Evolutionary conservation across 2,888 invertebrate species (phyloP), one percentile per base, ranked within the genome.

Genomic region (Ophraella communa): DNA sequence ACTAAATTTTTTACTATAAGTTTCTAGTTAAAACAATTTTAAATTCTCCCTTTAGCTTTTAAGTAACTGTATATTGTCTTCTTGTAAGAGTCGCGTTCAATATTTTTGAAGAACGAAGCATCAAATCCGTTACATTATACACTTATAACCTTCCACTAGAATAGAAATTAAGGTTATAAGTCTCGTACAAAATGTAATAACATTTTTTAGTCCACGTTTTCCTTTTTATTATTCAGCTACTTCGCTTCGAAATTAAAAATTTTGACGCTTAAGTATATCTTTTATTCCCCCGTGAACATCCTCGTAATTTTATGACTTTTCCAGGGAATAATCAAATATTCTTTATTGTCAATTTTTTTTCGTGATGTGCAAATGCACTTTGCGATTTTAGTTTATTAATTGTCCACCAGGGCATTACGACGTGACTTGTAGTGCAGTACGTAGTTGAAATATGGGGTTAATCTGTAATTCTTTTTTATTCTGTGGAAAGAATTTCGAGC

Each of bases 351-450:
- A n/a, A 33, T 11, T 49, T 49, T 51, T 51, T 24, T 14, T 17
- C 10, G 27, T 24, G 71, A 72, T 74, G 70, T 76, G 73, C 70
- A 73, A 74, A 70, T 76, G 73, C 70, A 73, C 69, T 73, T 74
- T 74, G 71, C 73, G 73, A 72, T 74, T 76, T 73, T 73, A 77
- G 77, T 74, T 76, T 71, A 71, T 71, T 70, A 72, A 72, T 71
- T 73, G 68, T 70, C 71, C 74, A 71, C 66, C 42, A 65, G 62
- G 74, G 72, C 74, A 74, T 72, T 77, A 73, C 73, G 77, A 77
- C 77, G 77, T 73, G 69, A 70, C 70, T 70, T 74, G 71, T 77
- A 75, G 72, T 73, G 73, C 76, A 74, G 76, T 76, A 76, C 75
- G 67, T 58, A 65, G 66, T 68, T 76, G 77, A 77, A 77, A 76